Conservation (phyloP, 1,140 invertebrate species). For the Neodiprion virginianus region DNA sequence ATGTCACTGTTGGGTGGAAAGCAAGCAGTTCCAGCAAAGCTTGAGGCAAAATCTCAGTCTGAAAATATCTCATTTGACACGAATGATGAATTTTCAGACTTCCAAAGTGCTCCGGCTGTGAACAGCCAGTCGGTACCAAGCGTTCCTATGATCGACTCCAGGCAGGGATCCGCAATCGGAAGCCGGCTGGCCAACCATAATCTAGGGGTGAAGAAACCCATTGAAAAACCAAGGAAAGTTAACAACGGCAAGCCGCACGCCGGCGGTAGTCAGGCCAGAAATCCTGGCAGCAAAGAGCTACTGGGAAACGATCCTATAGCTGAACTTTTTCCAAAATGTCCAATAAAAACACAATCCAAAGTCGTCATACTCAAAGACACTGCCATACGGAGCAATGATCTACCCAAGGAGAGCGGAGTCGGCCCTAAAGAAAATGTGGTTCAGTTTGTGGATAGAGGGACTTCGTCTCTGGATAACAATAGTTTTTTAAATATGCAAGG, state of each 20-base stretch:
- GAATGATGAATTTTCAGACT: conserved; percentile 67
- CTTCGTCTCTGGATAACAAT: conserved; percentile 15
- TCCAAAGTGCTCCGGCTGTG: conserved; percentile 64
- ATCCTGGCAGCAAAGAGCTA: not conserved
- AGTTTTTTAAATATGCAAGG: not conserved
- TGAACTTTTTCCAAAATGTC: conserved; percentile 58
- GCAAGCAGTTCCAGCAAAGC: conserved; percentile 16
- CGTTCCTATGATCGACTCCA: conserved; percentile 50
- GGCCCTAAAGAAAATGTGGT: conserved; percentile 20
- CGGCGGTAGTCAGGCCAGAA: conserved; percentile 30
- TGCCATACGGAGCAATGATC: conserved; percentile 51
- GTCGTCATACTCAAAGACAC: conserved; percentile 61
- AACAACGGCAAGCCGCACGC: conserved; percentile 32
- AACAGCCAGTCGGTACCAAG: conserved; percentile 28
- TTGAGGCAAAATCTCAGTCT: conserved; percentile 26
- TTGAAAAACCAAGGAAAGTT: conserved; percentile 49
- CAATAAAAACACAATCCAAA: conserved; percentile 53
- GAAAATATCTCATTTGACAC: conserved; percentile 32
- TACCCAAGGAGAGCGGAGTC: conserved; percentile 33
- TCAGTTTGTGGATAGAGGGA: conserved; percentile 26
- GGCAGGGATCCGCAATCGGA: conserved; percentile 59
- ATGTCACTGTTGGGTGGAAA: conserved; percentile 33
- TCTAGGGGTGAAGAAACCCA: conserved; percentile 54
- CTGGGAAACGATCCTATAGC: conserved; percentile 34
- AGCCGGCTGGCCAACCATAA: conserved; percentile 64